Evolutionary conservation across 2,113 vertebrate genomes (phyloP), one percentile per base, ranked within the genome.

Genomic region (Haemorhous mexicanus): DNA sequence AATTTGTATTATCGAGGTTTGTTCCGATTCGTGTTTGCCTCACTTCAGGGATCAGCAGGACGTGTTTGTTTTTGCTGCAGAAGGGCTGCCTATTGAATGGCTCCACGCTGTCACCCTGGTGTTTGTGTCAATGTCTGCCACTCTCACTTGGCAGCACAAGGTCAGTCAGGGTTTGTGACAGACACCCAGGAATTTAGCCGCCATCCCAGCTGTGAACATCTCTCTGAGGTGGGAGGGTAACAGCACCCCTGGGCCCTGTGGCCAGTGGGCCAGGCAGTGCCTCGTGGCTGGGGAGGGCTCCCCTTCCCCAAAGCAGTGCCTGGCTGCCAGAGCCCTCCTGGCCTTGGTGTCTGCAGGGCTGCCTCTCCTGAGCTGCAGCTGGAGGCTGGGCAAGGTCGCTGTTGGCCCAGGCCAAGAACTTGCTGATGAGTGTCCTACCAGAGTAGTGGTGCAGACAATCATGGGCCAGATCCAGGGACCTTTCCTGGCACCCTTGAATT

Each of bases 391-490:
- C 33, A 63, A 23, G 23, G 9, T 1, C 16, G 19, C 28, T 75
- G 19, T 39, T 78, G 49, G 32, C 24, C 47, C 35, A 24, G 47
- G 58, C 70, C 67, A 66, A n/a, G 84, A 49, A 5, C 59, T 53
- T 66, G 53, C 32, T 46, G 4, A 44, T 70, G 82, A 47, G 20
- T 43, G 11, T 72, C 66, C 82, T 75, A 4, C 37, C 52, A 66
- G 44, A n/a, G 73, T 10, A 49, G 58, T 0, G 0, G 26, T 56
- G 5, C 30, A 50, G 64, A 33, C 13, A 6, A 13, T 56, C 24
- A 4, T 0, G 0, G 80, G 35, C n/a, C 49, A 41, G 49, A 33
- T 35, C 41, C 78, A 62, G 75, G 37, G 69, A 13, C 74, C 50
- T 79, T 41, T 83, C 67, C 67, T 83, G 58, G 43, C 27, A 35